A percentile compares a stretch with the other conserved stretches of the same genome.
Conservation (phyloP, 2,113 vertebrate genomes). For the Melanerpes formicivorus region DNA sequence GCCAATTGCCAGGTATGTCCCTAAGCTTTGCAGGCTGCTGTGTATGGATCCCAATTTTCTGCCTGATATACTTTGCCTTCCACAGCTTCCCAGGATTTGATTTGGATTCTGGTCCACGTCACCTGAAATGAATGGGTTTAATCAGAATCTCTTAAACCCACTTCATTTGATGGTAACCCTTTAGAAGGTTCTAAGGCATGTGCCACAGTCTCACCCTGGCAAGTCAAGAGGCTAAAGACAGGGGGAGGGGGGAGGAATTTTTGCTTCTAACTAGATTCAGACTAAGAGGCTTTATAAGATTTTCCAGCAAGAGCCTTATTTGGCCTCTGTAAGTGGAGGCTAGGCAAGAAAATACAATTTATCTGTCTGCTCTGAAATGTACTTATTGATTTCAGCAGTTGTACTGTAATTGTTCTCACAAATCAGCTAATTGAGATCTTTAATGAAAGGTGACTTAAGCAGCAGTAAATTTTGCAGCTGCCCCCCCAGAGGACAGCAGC, state of each 20-base stretch:
- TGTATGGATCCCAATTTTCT: background rate
- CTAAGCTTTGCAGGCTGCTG: background rate
- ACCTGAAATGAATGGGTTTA: slow-evolving; percentile 27
- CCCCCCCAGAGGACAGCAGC: background rate
- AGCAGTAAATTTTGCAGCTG: background rate
- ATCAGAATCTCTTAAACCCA: slow-evolving; percentile 1
- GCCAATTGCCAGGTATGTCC: background rate
- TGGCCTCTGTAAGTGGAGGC: slow-evolving; percentile 18
- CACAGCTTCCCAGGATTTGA: background rate
- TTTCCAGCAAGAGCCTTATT: background rate
- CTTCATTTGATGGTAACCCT: background rate
- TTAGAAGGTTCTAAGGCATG: background rate
- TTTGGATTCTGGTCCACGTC: background rate
- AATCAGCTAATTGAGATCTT: slow-evolving; percentile 31
- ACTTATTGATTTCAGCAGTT: slow-evolving; percentile 23
- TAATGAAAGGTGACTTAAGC: slow-evolving; percentile 26
- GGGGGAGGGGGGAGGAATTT: background rate
- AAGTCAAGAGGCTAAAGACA: background rate
- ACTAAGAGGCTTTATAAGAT: background rate
- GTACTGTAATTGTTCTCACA: background rate
- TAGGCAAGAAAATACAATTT: background rate
- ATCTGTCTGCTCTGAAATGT: slow-evolving; percentile 6
- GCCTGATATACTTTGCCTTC: background rate
- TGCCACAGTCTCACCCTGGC: background rate
- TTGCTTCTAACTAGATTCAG: background rate